Base-by-base conservation (phyloP, 2,113 vertebrate genomes). In the Salvelinus alpinus region DNA sequence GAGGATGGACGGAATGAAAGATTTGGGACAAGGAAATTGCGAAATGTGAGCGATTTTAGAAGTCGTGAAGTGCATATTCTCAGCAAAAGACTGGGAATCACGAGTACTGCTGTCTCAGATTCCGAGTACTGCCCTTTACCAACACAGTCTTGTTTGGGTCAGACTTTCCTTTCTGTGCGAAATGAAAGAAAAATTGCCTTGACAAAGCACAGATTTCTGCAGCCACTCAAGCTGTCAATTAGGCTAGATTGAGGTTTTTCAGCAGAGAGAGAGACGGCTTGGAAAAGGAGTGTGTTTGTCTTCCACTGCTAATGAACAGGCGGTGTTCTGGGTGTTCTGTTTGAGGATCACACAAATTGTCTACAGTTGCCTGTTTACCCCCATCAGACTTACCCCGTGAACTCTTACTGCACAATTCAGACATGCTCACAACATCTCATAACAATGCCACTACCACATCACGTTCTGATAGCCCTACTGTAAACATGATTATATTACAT, bases 301-400 rank as follows among this genome's bases (percentile, higher is more conserved):
- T 74, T 87, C 75, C 71, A 77, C 51, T 78, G 68, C 81, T 86
- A 88, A 89, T 88, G 87, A 89, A 85, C 82, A 81, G 59, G 71
- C 77, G 77, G 65, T 72, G 74, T 65, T 85, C 77, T 78, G 67
- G 62, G n/a, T 18, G 66, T 62, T 74, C 65, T 24, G 59, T 79
- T 16, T 44, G 67, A n/a, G 34, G 12, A 7, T 16, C 24, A 57
- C 51, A 70, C 72, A 29, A 38, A 47, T 14, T 69, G 22, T 74
- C 57, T 27, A 11, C 71, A 34, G 71, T 38, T 72, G 72, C 67
- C 73, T 14, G 1, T n/a, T 78, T 69, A 67, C 66, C 57, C 27
- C 54, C 27, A 13, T 57, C 22, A 71, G 72, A 71, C 62, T 64
- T 18, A 62, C 80, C 82, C 80, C 4, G 13, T 80, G 78, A 64